These are phyloP conservation scores for Drosophila stalkeri DNA, from an alignment of 2,888 invertebrate species.

Conservation along the genomic window DNA sequence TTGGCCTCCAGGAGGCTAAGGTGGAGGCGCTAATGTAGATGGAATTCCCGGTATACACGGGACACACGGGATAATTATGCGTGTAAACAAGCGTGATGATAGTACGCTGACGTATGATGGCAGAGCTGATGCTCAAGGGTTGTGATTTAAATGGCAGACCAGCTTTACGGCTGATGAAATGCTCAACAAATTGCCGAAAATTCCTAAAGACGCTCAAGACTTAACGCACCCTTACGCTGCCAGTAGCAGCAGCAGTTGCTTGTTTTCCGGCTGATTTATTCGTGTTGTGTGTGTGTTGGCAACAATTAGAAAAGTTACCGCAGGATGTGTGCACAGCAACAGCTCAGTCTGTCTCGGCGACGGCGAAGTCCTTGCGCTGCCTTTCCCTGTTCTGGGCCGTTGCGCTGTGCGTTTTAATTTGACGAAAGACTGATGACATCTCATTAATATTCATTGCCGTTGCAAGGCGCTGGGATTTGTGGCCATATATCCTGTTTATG, in stretches of 20 bases:
- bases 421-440: conserved; percentile 85
- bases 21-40: conserved; percentile 16
- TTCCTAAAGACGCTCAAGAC: conserved; percentile 35
- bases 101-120: conserved; percentile 76
- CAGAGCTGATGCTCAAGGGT: conserved; percentile 54
- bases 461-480: conserved; percentile 74
- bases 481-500: conserved; percentile 75
- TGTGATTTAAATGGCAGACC: conserved; percentile 32
- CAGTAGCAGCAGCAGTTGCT: conserved; percentile 38
- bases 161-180: conserved; percentile 53
- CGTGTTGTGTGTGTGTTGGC: conserved; percentile 69
- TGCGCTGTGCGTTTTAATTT: conserved; percentile 82
- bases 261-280: conserved; percentile 82
- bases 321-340: conserved; percentile 64
- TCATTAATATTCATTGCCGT: conserved; percentile 85
- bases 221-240: conserved; percentile 38
- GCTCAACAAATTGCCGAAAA: conserved; percentile 74
- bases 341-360: conserved; percentile 9
- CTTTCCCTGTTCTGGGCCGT: conserved; percentile 49
- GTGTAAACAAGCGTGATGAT: conserved; percentile 80
- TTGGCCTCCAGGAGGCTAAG: background rate
- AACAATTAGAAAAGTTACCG: conserved; percentile 84
- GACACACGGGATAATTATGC: conserved; percentile 70
- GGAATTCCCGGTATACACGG: conserved; percentile 59
- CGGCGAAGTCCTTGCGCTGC: conserved; percentile 10